Evolutionary conservation across 2,888 invertebrate genomes (phyloP).

Genomic region (Steinernema scapterisci): DNA sequence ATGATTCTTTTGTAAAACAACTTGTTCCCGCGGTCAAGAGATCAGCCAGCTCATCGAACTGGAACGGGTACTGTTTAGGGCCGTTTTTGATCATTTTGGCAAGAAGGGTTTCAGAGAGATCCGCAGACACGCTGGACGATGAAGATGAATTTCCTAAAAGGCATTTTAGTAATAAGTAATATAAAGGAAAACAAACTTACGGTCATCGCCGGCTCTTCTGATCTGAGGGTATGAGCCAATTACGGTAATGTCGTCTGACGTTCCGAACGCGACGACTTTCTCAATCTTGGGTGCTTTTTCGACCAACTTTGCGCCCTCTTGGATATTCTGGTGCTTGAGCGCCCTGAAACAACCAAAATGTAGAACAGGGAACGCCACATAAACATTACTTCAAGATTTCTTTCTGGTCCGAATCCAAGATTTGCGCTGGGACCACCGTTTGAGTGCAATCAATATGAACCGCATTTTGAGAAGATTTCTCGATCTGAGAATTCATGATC

Average conservation of each 20-base stretch:
- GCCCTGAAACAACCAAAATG: neutral
- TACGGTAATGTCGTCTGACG: constrained; percentile 40
- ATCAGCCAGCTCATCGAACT: constrained; percentile 33
- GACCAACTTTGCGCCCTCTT: neutral
- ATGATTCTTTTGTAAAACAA: constrained; percentile 36
- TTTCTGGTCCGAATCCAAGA: constrained; percentile 23
- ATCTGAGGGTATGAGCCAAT: constrained; percentile 9
- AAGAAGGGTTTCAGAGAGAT: constrained; percentile 17
- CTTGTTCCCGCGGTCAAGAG: constrained; percentile 37
- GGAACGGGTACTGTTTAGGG: constrained; percentile 41
- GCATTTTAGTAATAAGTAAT: neutral
- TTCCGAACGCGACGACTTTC: constrained; percentile 40
- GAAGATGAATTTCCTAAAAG: neutral
- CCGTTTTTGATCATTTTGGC: constrained; percentile 37
- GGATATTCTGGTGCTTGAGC: neutral
- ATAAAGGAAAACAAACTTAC: neutral
- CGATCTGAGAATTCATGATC: neutral
- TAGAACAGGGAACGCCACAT: too few species aligned
- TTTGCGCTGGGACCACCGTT: constrained; percentile 29
- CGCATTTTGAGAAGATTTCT: constrained; percentile 28
- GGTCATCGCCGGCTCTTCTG: neutral
- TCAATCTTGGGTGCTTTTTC: constrained; percentile 28
- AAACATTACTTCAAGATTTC: neutral
- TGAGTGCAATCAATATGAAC: constrained; percentile 37
- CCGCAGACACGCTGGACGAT: neutral